Evolutionary conservation across 2,113 vertebrate species (phyloP).

Genomic region (Halcyon malimbica): DNA sequence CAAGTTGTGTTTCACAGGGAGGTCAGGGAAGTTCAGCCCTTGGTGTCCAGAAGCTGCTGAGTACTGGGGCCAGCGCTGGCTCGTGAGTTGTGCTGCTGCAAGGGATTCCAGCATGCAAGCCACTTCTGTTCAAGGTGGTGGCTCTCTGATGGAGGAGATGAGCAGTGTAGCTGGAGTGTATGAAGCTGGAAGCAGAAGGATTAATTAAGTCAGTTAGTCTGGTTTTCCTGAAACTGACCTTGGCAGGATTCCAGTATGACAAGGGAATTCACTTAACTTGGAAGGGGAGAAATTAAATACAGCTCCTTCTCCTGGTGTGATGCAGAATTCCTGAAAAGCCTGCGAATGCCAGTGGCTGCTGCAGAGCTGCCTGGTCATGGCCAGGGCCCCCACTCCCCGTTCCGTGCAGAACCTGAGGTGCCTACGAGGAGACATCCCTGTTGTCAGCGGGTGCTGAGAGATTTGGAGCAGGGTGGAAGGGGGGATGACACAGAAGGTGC

Average conservation of each 20-base stretch:
- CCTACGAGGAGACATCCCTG: neutral
- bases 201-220: constrained; percentile 1
- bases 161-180: neutral
- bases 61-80: accelerated
- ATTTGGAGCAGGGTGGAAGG: neutral
- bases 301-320: constrained; percentile 31
- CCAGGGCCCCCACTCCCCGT: neutral
- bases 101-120: neutral
- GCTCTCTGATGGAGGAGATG: neutral
- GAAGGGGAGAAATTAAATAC: constrained; percentile 22
- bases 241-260: neutral
- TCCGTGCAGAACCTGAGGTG: neutral
- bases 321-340: neutral
- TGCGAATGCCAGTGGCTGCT: neutral
- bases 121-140: neutral
- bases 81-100: neutral
- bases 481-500: neutral
- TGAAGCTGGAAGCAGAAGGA: neutral
- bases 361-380: neutral
- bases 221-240: constrained; percentile 22
- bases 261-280: neutral
- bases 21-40: neutral
- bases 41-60: neutral
- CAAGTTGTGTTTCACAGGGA: neutral
- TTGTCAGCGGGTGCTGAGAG: neutral